Conservation (phyloP, 2,888 invertebrate genomes). For the Lampropteryx suffumata region DNA sequence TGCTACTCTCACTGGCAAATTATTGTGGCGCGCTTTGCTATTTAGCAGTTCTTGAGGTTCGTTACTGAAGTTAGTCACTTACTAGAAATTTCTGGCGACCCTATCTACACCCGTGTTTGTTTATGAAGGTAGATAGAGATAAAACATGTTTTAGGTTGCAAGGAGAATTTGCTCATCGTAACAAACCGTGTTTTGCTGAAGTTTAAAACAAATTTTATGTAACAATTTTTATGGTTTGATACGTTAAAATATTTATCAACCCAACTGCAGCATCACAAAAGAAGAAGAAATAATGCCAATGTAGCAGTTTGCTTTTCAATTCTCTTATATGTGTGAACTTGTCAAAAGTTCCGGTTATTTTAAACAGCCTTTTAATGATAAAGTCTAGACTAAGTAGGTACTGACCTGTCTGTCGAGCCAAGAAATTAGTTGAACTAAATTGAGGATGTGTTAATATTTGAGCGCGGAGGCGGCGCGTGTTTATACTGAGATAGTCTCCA, state of each 20-base stretch:
- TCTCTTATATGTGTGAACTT: no score
- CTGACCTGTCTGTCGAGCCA: neutral
- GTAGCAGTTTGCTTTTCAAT: no score
- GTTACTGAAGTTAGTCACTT: no score
- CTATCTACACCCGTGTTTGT: conserved; percentile 22
- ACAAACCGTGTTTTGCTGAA: conserved; percentile 5
- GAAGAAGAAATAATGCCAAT: no score
- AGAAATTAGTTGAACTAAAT: conserved; percentile 21
- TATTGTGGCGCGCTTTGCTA: no score
- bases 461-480: conserved; percentile 3
- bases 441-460: conserved; percentile 34
- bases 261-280: no score
- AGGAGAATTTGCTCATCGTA: conserved; percentile 18
- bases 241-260: neutral
- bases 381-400: neutral
- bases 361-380: neutral
- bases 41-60: no score
- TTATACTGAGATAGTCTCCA: conserved; percentile 8
- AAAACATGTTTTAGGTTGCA: conserved; percentile 26
- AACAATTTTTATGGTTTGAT: conserved; percentile 5
- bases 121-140: conserved; percentile 31
- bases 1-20: no score
- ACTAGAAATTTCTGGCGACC: neutral
- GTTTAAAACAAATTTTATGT: conserved; percentile 17
- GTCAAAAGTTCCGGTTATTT: neutral